Conservation (phyloP, 2,888 invertebrate genomes). For the Coremacera marginata region DNA sequence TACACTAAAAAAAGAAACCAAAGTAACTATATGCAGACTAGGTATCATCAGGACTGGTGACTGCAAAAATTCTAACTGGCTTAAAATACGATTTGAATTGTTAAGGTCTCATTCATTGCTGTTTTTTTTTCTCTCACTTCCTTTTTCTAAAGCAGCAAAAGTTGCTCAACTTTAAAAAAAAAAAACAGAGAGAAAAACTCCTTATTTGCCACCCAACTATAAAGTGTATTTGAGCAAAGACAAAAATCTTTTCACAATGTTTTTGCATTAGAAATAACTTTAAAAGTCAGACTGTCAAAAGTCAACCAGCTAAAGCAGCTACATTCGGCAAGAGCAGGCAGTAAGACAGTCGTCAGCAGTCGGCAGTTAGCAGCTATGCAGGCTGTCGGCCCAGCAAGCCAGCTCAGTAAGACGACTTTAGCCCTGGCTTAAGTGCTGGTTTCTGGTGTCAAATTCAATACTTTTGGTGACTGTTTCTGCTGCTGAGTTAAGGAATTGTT, state of each 20-base stretch:
- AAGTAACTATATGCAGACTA: too few species aligned
- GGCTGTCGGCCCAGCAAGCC: not conserved
- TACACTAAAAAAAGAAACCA: too few species aligned
- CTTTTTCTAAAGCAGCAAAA: too few species aligned
- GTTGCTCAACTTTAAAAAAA: too few species aligned
- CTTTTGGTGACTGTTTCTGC: conserved; percentile 3
- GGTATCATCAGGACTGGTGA: too few species aligned
- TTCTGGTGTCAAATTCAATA: conserved; percentile 20
- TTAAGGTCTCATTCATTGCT: too few species aligned
- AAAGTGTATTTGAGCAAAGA: conserved; percentile 1
- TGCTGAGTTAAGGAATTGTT: too few species aligned
- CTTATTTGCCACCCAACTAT: too few species aligned
- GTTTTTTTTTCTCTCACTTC: too few species aligned
- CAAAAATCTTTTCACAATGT: conserved; percentile 23
- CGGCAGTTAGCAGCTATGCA: not conserved
- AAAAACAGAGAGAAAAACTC: too few species aligned
- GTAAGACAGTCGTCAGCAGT: not conserved
- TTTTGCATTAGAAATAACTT: conserved; percentile 25
- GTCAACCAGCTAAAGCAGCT: not conserved
- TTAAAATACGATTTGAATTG: too few species aligned
- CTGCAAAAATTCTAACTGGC: too few species aligned
- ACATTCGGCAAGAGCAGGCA: not conserved
- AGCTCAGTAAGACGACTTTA: not conserved
- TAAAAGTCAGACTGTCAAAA: conserved; percentile 16
- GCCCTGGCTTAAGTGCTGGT: not conserved